phyloP scores from a whole-genome alignment of 1,140 invertebrate genomes.

The Dendroctonus ponderosae region DNA sequence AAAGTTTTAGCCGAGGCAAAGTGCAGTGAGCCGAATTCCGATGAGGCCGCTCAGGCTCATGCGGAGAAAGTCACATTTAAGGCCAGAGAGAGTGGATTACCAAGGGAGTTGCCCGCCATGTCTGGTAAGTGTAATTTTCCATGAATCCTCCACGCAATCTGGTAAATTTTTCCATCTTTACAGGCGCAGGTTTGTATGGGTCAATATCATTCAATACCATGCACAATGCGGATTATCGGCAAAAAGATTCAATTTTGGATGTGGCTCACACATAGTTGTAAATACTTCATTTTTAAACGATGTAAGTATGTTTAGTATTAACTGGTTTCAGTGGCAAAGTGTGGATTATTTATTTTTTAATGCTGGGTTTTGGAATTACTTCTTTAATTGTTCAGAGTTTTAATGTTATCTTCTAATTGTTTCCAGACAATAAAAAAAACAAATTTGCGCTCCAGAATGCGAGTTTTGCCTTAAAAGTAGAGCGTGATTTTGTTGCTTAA shows the following conservation, averaged over 20 bases:
- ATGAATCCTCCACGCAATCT: not conserved
- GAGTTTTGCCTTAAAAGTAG: too few relatives aligned
- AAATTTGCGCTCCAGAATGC: not conserved
- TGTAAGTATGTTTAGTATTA: conserved; percentile 31
- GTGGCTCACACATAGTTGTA: conserved; percentile 49
- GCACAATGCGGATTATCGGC: conserved; percentile 48
- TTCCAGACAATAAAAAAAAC: not conserved
- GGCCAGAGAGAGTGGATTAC: conserved; percentile 29
- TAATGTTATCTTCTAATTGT: not conserved
- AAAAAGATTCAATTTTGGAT: conserved; percentile 48
- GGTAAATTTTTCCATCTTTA: conserved; percentile 4
- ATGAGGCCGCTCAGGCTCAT: conserved; percentile 6
- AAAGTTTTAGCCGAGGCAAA: conserved; percentile 40
- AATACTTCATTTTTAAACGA: conserved; percentile 20
- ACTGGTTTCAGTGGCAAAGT: not conserved
- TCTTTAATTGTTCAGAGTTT: not conserved
- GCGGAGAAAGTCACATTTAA: conserved; percentile 41
- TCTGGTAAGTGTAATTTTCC: conserved; percentile 23
- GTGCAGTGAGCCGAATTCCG: conserved; percentile 9
- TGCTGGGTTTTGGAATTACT: not conserved
- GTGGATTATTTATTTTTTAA: not conserved
- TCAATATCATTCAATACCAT: conserved; percentile 53
- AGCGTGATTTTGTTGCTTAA: not conserved
- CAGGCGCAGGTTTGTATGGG: conserved; percentile 49
- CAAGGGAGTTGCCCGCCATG: conserved; percentile 40